Conservation (phyloP, 2,888 invertebrate genomes). For the Diarsia rubi region DNA sequence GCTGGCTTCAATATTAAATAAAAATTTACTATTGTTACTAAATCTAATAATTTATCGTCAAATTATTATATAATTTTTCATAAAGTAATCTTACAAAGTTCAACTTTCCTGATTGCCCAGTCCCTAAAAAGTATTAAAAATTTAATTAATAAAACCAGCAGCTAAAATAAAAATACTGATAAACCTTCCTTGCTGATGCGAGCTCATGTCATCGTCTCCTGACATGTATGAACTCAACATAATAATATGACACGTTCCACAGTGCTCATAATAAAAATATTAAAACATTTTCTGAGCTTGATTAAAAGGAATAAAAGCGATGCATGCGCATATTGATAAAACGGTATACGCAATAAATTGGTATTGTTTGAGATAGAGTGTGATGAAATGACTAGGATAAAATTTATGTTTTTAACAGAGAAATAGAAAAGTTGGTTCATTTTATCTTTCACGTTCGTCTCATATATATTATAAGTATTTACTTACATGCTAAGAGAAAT, state of each 20-base stretch:
- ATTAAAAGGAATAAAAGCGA: constrained; percentile 52
- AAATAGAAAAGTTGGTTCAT: not conserved
- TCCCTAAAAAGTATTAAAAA: constrained; percentile 15
- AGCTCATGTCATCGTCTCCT: constrained; percentile 25
- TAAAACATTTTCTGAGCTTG: constrained; percentile 46
- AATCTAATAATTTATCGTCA: not conserved
- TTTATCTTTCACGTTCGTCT: not conserved
- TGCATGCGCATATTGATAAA: constrained; percentile 25
- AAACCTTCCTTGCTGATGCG: constrained; percentile 6
- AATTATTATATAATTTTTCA: not conserved
- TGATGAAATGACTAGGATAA: not conserved
- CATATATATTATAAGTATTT: too few relatives aligned
- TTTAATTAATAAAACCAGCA: not conserved
- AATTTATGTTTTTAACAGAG: not conserved
- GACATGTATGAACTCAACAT: constrained; percentile 39
- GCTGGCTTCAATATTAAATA: not conserved
- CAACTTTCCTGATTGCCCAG: not conserved
- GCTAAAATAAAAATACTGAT: constrained; percentile 47
- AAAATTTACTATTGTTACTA: not conserved
- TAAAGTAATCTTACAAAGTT: not conserved
- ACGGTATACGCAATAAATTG: constrained; percentile 6
- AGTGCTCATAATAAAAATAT: constrained; percentile 31
- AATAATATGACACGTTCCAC: constrained; percentile 19
- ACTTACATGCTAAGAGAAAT: not conserved
- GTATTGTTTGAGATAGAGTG: constrained; percentile 7